A percentile compares a stretch with the other conserved stretches of the same genome.
Conservation (phyloP, 2,797 vertebrate genomes). For the Chiroxiphia lanceolata region DNA sequence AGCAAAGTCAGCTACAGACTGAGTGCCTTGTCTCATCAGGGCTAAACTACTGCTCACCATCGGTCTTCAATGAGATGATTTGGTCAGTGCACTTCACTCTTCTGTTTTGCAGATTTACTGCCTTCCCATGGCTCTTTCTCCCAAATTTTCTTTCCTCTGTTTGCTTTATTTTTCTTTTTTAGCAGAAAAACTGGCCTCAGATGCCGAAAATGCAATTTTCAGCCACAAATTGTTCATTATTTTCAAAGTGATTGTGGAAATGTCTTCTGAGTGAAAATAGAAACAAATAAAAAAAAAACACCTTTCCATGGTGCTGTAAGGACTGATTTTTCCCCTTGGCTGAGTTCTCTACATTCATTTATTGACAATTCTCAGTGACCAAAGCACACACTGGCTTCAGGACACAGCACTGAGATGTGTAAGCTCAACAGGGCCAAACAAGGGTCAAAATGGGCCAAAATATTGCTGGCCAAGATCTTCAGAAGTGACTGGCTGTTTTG, state of each 20-base stretch:
- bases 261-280: not conserved
- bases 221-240: not conserved
- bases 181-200: not conserved
- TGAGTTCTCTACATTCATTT: not conserved
- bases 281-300: constrained; percentile 12
- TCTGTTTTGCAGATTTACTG: not conserved
- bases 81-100: not conserved
- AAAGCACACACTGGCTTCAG: not conserved
- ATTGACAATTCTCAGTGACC: not conserved
- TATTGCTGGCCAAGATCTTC: not conserved
- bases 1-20: not conserved
- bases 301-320: not conserved
- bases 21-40: not conserved
- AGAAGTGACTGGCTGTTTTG: not conserved
- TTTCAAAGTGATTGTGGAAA: not conserved
- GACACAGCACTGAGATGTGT: not conserved
- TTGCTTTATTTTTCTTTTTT: not conserved
- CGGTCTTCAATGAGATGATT: accelerated
- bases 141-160: not conserved
- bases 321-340: not conserved
- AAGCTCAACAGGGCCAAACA: not conserved
- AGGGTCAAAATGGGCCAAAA: not conserved
- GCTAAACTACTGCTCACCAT: not conserved
- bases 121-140: not conserved
- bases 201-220: not conserved